These are phyloP conservation scores for Festucalex cinctus DNA, from an alignment of 2,113 vertebrate genomes.

Conservation along the genomic window DNA sequence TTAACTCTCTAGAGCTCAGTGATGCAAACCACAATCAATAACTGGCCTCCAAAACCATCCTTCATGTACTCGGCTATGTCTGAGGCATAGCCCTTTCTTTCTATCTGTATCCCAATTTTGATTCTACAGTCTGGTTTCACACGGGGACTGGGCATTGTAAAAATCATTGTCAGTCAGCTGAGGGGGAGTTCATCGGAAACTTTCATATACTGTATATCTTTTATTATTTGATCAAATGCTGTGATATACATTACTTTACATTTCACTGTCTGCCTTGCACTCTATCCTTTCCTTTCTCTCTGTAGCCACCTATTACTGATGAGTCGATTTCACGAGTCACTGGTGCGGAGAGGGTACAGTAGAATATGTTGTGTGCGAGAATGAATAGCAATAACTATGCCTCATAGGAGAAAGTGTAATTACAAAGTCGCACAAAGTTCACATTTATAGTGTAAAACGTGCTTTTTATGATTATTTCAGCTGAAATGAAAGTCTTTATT, in stretches of 20 bases:
- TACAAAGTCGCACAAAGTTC: conserved; percentile 33
- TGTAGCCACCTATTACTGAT: conserved; percentile 59
- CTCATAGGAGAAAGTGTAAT: conserved; percentile 60
- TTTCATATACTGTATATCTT: conserved; percentile 30
- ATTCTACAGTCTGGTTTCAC: conserved; percentile 21
- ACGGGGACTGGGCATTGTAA: conserved; percentile 34
- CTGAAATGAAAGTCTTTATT: conserved; percentile 1
- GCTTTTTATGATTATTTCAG: conserved; percentile 41
- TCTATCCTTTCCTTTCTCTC: conserved; percentile 29
- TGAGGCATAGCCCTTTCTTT: conserved; percentile 25
- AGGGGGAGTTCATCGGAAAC: conserved; percentile 23
- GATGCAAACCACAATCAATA: conserved; percentile 50
- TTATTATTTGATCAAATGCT: conserved; percentile 27
- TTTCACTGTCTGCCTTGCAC: conserved; percentile 8
- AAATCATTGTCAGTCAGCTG: conserved; percentile 34
- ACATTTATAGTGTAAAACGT: conserved; percentile 44
- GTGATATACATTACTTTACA: conserved; percentile 35
- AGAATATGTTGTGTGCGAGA: conserved; percentile 49
- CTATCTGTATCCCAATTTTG: conserved; percentile 30
- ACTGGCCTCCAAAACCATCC: conserved; percentile 37
- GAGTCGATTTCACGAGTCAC: conserved; percentile 68
- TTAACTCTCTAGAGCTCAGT: conserved; percentile 51
- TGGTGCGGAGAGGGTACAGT: conserved; percentile 65
- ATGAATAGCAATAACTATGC: conserved; percentile 66
- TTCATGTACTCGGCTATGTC: conserved; percentile 35